Evolutionary conservation across 2,797 vertebrate species (phyloP), one percentile per base, ranked within the genome.

Genomic region (Lates japonicus): DNA sequence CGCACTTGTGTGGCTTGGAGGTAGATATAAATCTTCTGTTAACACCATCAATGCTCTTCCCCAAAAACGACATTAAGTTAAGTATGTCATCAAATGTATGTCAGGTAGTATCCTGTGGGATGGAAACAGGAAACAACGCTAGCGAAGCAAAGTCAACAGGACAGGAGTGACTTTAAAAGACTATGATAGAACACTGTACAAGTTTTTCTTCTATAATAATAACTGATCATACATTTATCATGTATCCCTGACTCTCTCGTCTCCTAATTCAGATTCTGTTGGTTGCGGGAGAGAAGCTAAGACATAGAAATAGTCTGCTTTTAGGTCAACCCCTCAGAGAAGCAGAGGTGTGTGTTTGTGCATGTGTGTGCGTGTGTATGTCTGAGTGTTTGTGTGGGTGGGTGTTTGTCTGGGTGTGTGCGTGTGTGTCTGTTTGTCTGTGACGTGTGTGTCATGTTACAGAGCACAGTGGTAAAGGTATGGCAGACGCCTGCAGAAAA

Each of bases 291-390:
- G 62, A 79, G 66, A 51, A 85, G 54, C 58, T 44, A 83, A 91
- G 76, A 85, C 87, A 87, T 84, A 84, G 88, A 89, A 88, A 92
- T 33, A 90, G 75, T 86, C 80, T 87, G 75, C 79, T 82, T 87
- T 90, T 90, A 90, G 87, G 85, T 91, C 86, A 89, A 85, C 85
- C 87, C 83, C 87, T 84, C 33, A 75, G 85, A 92, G 90, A 85
- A 84, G 77, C 76, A 87, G 79, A 88, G 76, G 77, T 87, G 86
- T 90, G 84, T 84, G 74, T 77, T 49, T 70, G 60, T 78, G 69
- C 31, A 13, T 81, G 76, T 60, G 69, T 74, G 73, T 70, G 54
- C 39, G 62, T 59, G 71, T 70, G 49, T 70, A 10, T 72, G 46
- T 63, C 12, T 77, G 55, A 65, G 54, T 33, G 51, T 64, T 37